Percentiles rank a stretch among this genome's conserved stretches.
Conservation (phyloP, 1,140 invertebrate genomes). For the Euwallacea similis region DNA sequence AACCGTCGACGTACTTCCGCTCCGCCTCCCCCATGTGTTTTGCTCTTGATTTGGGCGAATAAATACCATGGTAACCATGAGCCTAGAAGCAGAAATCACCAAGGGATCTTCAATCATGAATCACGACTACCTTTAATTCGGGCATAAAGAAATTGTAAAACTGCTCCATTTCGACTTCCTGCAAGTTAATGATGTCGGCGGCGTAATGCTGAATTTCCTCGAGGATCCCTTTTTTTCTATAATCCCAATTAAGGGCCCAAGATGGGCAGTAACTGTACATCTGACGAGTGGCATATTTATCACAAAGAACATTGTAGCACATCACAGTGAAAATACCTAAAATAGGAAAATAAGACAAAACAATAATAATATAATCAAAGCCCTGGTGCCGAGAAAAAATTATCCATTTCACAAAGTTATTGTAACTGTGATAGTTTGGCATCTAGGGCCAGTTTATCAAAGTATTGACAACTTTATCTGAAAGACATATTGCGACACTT, state of each 20-base stretch:
- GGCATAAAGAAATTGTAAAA: slow-evolving; percentile 97
- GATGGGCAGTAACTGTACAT: slow-evolving; percentile 98
- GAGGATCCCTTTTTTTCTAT: slow-evolving; percentile 96
- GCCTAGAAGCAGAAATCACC: slow-evolving; percentile 47
- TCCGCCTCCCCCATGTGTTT: slow-evolving; percentile 98
- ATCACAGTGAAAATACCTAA: slow-evolving; percentile 96
- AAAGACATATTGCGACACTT: no score
- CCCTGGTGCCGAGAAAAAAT: no score
- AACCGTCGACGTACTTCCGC: slow-evolving; percentile 97
- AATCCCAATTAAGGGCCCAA: slow-evolving; percentile 98
- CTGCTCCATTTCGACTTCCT: slow-evolving; percentile 99
- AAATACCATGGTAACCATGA: slow-evolving; percentile 97
- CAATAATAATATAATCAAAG: no score
- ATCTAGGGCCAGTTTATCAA: no score
- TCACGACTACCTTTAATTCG: slow-evolving; percentile 70
- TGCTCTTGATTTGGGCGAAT: slow-evolving; percentile 96
- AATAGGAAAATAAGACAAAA: slow-evolving; percentile 1
- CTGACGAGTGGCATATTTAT: slow-evolving; percentile 96
- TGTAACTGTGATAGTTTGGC: no score
- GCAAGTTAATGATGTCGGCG: slow-evolving; percentile 97
- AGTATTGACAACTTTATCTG: no score
- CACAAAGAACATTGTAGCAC: slow-evolving; percentile 99
- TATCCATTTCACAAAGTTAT: no score
- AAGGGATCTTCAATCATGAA: neutral
- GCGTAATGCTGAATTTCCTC: slow-evolving; percentile 94